A percentile compares a stretch with the other conserved stretches of the same genome.
These are phyloP conservation scores for Melanotaenia trifasciata DNA, from an alignment of 2,797 vertebrate genomes.

Conservation along the genomic window DNA sequence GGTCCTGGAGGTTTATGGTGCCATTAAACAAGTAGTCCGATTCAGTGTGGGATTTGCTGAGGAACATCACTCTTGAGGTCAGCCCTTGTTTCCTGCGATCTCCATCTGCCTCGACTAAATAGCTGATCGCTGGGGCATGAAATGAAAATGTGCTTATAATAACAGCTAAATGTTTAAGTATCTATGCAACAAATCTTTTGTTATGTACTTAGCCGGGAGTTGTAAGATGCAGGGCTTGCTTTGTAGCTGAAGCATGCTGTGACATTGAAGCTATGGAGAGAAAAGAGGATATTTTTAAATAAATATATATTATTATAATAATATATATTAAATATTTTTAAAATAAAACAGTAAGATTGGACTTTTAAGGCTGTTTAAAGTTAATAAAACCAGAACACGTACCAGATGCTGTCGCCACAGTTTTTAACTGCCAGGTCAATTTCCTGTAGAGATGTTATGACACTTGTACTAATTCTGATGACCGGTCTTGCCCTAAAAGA, in stretches of 20 bases:
- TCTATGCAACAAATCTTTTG: background rate
- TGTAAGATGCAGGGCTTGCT: constrained; percentile 87
- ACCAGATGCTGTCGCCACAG: constrained; percentile 84
- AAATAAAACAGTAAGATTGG: constrained; percentile 20
- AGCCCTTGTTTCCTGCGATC: constrained; percentile 87
- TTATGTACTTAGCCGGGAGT: constrained; percentile 89
- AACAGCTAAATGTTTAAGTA: background rate
- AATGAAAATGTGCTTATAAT: constrained; percentile 10
- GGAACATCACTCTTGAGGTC: constrained; percentile 87
- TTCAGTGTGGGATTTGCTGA: constrained; percentile 68
- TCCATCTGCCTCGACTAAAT: constrained; percentile 88
- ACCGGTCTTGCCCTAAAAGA: constrained; percentile 89
- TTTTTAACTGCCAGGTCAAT: constrained; percentile 90
- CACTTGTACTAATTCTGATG: constrained; percentile 86
- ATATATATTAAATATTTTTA: too few relatives aligned
- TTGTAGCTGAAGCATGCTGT: constrained; percentile 91
- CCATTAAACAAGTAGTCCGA: constrained; percentile 84
- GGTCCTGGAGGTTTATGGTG: constrained; percentile 83
- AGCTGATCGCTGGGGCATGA: constrained; percentile 83
- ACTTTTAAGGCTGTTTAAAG: constrained; percentile 9
- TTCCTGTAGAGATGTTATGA: constrained; percentile 88
- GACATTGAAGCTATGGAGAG: constrained; percentile 86
- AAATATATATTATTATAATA: too few relatives aligned
- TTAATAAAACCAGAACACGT: constrained; percentile 40
- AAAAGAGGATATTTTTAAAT: constrained; percentile 30